A percentile compares a stretch with the other conserved stretches of the same genome.
phyloP scores from a whole-genome alignment of 2,113 vertebrate species.

The Cephalopterus ornatus region DNA sequence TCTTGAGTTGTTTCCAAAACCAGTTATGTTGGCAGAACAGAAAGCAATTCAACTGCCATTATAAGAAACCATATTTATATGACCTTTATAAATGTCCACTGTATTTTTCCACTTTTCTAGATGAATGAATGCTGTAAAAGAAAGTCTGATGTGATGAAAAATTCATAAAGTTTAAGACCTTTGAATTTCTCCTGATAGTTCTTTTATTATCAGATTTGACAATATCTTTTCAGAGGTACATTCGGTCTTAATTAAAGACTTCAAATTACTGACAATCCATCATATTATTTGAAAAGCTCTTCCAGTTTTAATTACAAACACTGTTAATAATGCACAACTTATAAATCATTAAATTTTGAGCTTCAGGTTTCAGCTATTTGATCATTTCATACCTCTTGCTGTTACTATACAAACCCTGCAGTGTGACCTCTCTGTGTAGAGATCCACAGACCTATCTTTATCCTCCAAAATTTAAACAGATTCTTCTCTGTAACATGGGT shows the following conservation, averaged over 20 bases:
- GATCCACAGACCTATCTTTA: not conserved
- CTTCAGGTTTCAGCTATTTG: slow-evolving; percentile 11
- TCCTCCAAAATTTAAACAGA: not conserved
- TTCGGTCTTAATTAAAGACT: slow-evolving; percentile 1
- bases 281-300: not conserved
- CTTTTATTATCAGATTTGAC: not conserved
- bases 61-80: slow-evolving; percentile 23
- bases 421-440: not conserved
- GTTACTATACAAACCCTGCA: not conserved
- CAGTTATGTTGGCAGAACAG: not conserved
- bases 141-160: slow-evolving; percentile 18
- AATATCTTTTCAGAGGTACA: not conserved
- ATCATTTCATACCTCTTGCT: not conserved
- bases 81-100: slow-evolving; percentile 37
- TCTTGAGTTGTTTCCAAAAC: not conserved
- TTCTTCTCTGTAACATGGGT: not conserved
- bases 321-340: slow-evolving; percentile 41
- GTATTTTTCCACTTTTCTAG: slow-evolving; percentile 26
- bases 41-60: slow-evolving; percentile 18
- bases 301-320: slow-evolving; percentile 36
- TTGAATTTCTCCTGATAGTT: not conserved
- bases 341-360: slow-evolving; percentile 24
- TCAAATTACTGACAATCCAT: not conserved
- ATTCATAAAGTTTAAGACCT: slow-evolving; percentile 30
- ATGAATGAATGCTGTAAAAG: slow-evolving; percentile 25